Conservation (phyloP, 2,797 vertebrate species). For the Enteromius radiatus region DNA sequence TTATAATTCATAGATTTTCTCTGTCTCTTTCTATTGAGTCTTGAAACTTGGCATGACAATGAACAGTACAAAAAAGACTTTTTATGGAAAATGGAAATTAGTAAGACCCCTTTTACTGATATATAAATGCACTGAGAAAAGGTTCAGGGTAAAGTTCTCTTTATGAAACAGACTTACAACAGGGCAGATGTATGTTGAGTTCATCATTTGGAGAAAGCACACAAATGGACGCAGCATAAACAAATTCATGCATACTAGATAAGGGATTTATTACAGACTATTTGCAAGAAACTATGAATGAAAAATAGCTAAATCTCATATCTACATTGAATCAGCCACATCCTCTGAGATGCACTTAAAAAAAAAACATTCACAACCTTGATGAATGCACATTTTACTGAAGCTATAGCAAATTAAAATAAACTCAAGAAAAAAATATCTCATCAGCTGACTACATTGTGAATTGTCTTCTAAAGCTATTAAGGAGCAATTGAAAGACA, state of each 20-base stretch:
- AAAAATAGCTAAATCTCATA: not conserved
- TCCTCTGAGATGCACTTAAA: not conserved
- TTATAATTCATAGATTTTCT: not conserved
- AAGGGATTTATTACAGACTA: not conserved
- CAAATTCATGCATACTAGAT: not conserved
- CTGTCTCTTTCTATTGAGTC: not conserved
- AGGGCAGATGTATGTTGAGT: not conserved
- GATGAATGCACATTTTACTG: not conserved
- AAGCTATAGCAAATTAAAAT: constrained; percentile 19
- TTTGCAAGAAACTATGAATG: not conserved
- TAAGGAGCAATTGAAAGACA: not conserved
- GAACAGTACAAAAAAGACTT: not conserved
- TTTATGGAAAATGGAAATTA: not conserved
- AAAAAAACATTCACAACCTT: not conserved
- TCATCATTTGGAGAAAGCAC: not conserved
- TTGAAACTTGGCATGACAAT: not conserved
- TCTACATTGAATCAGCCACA: not conserved
- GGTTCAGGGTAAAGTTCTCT: not conserved
- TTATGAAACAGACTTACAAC: not conserved
- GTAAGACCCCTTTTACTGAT: not conserved
- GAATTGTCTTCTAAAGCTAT: not conserved
- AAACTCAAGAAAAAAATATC: not conserved
- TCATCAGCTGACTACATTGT: not conserved
- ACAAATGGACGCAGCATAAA: not conserved
- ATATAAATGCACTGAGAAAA: not conserved